Conservation (phyloP, 2,797 vertebrate genomes). For the Lates japonicus region DNA sequence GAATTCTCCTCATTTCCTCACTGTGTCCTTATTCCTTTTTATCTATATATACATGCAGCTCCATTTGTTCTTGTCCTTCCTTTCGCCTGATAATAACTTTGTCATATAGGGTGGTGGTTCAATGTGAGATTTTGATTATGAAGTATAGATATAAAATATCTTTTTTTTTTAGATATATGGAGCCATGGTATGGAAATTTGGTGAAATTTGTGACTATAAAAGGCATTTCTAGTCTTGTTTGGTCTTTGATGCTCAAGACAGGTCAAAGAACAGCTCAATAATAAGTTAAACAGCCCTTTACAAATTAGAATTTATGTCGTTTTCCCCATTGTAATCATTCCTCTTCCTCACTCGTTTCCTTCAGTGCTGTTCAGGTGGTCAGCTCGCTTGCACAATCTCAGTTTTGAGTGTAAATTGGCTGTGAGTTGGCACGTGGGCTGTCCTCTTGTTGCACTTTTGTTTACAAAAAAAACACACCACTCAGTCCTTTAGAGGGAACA, state of each 20-base stretch:
- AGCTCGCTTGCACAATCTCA: slow-evolving; percentile 7
- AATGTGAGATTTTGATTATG: neutral
- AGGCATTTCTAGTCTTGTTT: neutral
- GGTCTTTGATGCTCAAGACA: neutral
- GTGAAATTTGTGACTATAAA: neutral
- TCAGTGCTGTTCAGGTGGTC: neutral
- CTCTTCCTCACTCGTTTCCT: neutral
- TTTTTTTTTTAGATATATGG: neutral
- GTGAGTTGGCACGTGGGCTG: slow-evolving; percentile 5
- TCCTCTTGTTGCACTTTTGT: slow-evolving; percentile 41
- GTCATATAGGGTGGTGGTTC: neutral
- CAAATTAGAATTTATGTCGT: neutral
- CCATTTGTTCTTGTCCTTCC: slow-evolving; percentile 46
- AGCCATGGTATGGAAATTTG: neutral
- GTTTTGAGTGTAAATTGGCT: slow-evolving; percentile 25
- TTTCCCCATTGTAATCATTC: neutral
- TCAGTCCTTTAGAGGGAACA: slow-evolving; percentile 17
- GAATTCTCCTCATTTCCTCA: slow-evolving; percentile 54
- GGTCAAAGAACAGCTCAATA: neutral
- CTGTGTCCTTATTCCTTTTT: slow-evolving; percentile 51
- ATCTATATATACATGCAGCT: slow-evolving; percentile 18
- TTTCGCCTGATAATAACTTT: slow-evolving; percentile 41
- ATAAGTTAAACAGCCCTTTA: neutral
- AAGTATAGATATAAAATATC: neutral
- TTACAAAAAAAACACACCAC: slow-evolving; percentile 20